phyloP scores from a whole-genome alignment of 2,888 invertebrate genomes.

The Bellardia bayeri region DNA sequence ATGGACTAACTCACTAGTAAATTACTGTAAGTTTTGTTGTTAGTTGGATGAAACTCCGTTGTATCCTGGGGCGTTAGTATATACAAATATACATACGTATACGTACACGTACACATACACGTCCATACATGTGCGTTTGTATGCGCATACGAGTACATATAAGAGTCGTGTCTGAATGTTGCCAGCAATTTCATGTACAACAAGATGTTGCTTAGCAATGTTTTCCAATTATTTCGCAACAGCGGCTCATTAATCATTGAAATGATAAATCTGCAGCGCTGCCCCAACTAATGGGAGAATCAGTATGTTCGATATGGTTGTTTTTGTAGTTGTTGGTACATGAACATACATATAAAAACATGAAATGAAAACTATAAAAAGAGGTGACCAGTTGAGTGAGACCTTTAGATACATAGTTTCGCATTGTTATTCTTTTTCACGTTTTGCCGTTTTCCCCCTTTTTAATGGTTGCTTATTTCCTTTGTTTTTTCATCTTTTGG shows the following conservation, averaged over 20 bases:
- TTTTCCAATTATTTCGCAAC: constrained; percentile 81
- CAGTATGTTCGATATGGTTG: constrained; percentile 38
- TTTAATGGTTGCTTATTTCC: background rate
- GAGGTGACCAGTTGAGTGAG: constrained; percentile 49
- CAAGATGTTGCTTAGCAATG: constrained; percentile 76
- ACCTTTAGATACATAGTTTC: constrained; percentile 50
- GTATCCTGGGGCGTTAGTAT: constrained; percentile 70
- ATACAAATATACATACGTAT: constrained; percentile 13
- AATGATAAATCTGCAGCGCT: constrained; percentile 79
- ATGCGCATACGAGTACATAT: background rate
- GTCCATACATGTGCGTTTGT: background rate
- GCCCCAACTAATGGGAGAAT: constrained; percentile 67
- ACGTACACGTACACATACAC: constrained; percentile 31
- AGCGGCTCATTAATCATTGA: constrained; percentile 81
- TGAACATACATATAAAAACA: background rate
- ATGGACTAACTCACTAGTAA: constrained; percentile 26
- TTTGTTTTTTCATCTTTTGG: background rate
- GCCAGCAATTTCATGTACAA: constrained; percentile 60
- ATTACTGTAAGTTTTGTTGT: constrained; percentile 23
- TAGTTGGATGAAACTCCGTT: constrained; percentile 62
- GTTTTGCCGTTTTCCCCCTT: background rate
- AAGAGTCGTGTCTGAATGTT: constrained; percentile 25
- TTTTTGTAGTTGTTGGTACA: constrained; percentile 34
- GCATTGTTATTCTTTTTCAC: constrained; percentile 45
- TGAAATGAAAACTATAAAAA: constrained; percentile 37